Percentiles rank a stretch among this genome's conserved stretches.
Evolutionary conservation across 2,113 vertebrate genomes (phyloP).

Genomic region (Rostratula benghalensis): DNA sequence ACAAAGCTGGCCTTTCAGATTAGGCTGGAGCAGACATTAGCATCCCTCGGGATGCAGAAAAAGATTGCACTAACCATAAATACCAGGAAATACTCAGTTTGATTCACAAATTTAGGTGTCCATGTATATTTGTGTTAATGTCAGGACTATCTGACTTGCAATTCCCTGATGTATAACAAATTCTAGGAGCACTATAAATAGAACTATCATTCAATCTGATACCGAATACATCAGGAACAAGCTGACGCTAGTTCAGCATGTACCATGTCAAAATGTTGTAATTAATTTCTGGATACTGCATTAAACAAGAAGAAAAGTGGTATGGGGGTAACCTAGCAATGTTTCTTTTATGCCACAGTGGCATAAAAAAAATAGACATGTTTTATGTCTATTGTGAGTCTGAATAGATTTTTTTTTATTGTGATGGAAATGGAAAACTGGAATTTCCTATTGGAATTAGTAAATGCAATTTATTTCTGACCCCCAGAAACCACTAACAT

Average conservation of each 20-base stretch:
- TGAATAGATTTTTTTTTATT: neutral
- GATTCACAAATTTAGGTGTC: neutral
- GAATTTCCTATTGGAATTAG: neutral
- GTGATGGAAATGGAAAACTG: neutral
- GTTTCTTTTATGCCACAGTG: neutral
- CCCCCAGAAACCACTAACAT: neutral
- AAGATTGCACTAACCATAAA: neutral
- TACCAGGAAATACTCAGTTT: neutral
- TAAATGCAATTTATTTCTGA: neutral
- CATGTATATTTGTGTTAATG: conserved; percentile 3
- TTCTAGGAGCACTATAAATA: conserved; percentile 39
- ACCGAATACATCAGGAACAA: conserved; percentile 25
- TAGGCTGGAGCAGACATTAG: neutral
- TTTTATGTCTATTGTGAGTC: neutral
- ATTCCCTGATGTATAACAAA: conserved; percentile 33
- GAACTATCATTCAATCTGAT: conserved; percentile 12
- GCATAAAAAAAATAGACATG: too few species aligned
- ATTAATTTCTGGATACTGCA: conserved; percentile 23
- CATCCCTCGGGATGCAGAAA: neutral
- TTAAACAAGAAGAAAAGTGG: neutral
- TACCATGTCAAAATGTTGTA: conserved; percentile 33
- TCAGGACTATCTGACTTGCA: conserved; percentile 6
- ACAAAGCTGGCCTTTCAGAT: neutral
- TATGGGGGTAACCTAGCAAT: neutral
- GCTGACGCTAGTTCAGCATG: conserved; percentile 27